Base-by-base conservation (phyloP, 2,113 vertebrate genomes). In the Sitta europaea region DNA sequence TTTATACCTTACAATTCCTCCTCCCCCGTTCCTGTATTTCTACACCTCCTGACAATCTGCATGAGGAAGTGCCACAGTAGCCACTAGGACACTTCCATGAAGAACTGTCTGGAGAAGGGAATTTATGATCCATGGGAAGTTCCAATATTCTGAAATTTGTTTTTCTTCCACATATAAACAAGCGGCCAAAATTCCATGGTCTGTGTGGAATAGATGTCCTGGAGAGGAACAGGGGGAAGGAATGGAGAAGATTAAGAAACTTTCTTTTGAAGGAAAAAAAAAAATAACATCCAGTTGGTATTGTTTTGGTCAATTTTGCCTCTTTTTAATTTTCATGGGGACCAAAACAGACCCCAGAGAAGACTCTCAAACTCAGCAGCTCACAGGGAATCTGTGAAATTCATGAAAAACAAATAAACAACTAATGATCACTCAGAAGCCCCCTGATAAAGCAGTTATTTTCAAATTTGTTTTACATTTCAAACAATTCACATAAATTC, bases 181-280 rank as follows among this genome's bases (percentile, higher is more conserved):
- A 70, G 66, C 73, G 58, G 86, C 92, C 90, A 96, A 93, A 96
- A 95, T 97, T 96, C 96, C 95, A 84, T 8, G 51, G 62, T 58
- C 58, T 3, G 4, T 58, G 75, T 93, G 95, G 90, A 94, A 96
- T 12, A 2, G 78, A 76, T 85, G 45, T 91, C 61, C 57, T 20
- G 59, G 82, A 90, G 47, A 90, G 67, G 48, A 92, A 68, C 4
- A 15, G 33, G 6, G 35, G 25, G 21, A 78, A 88, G 42, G 40
- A 95, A 94, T 6, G 18, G 50, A 83, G 48, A 80, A 70, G 35
- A 91, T 79, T 81, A 82, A 55, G 77, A 75, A 90, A 75, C 8
- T 20, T 58, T 14, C 29, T 67, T 90, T 40, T 48, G 28, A 51
- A 79, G 54, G 33, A 2, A n/a, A 47, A 68, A 35, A 45, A 61